Conservation (phyloP, 2,888 invertebrate species). For the Orchesellides sinensis region DNA sequence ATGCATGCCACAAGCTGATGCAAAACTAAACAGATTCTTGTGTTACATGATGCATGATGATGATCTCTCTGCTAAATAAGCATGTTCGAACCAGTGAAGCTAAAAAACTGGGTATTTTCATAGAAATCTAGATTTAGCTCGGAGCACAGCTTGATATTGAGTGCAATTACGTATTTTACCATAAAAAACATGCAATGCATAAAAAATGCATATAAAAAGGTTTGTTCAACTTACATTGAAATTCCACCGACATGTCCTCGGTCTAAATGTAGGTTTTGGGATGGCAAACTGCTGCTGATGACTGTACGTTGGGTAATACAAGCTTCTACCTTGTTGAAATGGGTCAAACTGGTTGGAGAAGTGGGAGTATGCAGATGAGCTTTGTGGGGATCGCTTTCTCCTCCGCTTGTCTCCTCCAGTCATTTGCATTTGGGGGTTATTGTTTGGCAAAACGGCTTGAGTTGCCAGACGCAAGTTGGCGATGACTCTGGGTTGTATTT, state of each 20-base stretch:
- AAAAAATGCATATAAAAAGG: no score
- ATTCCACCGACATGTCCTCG: constrained; percentile 69
- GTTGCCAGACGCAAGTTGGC: constrained; percentile 67
- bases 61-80: no score
- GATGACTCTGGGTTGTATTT: constrained; percentile 70
- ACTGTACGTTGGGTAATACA: constrained; percentile 27
- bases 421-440: no score
- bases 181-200: no score
- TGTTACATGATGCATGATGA: neutral
- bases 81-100: no score
- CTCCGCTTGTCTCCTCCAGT: neutral
- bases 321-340: constrained; percentile 21
- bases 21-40: no score
- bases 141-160: neutral
- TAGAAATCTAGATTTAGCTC: neutral
- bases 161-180: no score
- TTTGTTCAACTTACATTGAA: constrained; percentile 59
- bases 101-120: neutral
- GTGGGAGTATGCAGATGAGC: neutral
- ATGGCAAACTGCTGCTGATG: constrained; percentile 1
- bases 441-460: constrained; percentile 29
- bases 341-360: neutral
- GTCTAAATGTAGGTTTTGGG: constrained; percentile 17
- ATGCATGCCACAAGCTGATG: no score
- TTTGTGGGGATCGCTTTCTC: neutral